Evolutionary conservation across 2,888 invertebrate species (phyloP), one percentile per base, ranked within the genome.

Genomic region (Morinoia aosen): DNA sequence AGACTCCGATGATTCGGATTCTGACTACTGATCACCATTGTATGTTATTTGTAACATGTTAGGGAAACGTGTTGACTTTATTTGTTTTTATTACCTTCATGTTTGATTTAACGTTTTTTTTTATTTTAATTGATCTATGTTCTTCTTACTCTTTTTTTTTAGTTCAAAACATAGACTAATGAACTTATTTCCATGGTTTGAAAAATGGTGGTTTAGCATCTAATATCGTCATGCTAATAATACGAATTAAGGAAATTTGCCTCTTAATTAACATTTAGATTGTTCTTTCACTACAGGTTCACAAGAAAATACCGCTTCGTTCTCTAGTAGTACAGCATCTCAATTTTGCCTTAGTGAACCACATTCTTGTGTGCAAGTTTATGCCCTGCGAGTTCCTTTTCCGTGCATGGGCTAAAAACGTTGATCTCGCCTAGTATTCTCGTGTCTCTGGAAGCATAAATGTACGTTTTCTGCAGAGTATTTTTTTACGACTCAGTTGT

Each of bases 1-100:
- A 14, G 96, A 96, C 64, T 96, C 96, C 33, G 95, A 95, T 94
- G 96, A 96, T 76, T 95, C 95, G 25, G 96, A 96, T 64, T 95
- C 95, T 88, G 96, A 96, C 95, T 96, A 95, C 56, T 58, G 91
- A 58, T 90, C 2, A 12, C 19, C 25, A 39, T 90, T 25, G 90
- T 90, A 76, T 33, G 25, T 61, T 61, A 61, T 76, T 76, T 25
- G 76, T 76, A 76, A 76, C 76, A 33, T 76, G 33, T 12, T 61
- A 14, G 2, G 16, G 33, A 76, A 33, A 76, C 25, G 8, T 76
- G 76, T 76, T 76, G 19, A 61, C 61, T 61, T 61, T 19, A 2
- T 8, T 76, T 33, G 33, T 16, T 33, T 76, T 76, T 25, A 25
- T 76, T 25, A 76, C 33, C 33, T 76, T 48, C 48, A 5, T 76